Base-by-base conservation (phyloP, 2,888 invertebrate species). In the Cephus pygmeus region DNA sequence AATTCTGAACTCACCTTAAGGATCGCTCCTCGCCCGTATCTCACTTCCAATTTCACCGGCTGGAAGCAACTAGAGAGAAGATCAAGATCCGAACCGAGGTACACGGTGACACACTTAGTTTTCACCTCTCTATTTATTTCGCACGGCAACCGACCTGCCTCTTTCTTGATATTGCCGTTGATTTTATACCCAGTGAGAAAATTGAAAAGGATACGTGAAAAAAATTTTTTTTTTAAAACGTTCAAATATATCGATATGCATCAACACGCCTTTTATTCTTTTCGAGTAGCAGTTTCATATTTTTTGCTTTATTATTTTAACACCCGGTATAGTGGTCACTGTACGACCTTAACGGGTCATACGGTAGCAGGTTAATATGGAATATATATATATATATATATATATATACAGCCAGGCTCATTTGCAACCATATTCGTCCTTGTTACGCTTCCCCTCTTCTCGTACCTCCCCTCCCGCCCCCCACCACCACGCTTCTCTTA, bases 291-390 rank as follows among this genome's bases (percentile, higher is more conserved):
- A 35, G 3, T 12, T 35, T 0, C 1, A 34, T 34, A 11, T 12
- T 12, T 35, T 35, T 35, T 0, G 12, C 35, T 12, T 0, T 35
- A 1, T 35, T 35, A 6, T 6, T 31, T 75, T 79, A 73, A 77
- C 80, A 84, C 82, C 81, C 83, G 76, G 78, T 81, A 84, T 81
- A 82, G 83, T 82, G 83, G 83, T 81, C 81, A 84, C 80, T 79
- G 80, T 73, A 81, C 81, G 83, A 83, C 81, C 83, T 84, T 82
- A 83, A 81, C 83, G 84, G 87, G 87, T 87, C 86, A 82, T 86
- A 85, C 85, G 83, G 33, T 33, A 0, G 69, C 69, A 15, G 15
- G 40, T 40, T 40, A 40, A 40, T 40, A 15, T 36, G 36, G 15
- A 15, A 40, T 40, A 40, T 15, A 36, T 36, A 40, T 40, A 40